Base-by-base conservation (phyloP, 2,113 vertebrate genomes). In the Apteryx mantelli region DNA sequence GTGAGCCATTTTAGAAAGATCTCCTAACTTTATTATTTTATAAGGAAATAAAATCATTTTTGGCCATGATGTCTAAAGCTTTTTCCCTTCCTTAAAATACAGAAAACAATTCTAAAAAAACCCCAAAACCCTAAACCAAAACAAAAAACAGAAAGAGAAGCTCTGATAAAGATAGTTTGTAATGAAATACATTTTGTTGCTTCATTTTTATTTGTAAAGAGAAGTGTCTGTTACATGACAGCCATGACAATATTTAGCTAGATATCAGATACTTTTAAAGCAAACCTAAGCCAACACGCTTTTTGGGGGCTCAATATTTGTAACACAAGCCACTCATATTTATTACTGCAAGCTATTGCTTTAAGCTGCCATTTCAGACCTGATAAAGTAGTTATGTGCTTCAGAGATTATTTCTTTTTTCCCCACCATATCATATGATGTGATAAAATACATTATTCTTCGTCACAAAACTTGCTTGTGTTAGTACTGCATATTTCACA, bases 21-120 rank as follows among this genome's bases (percentile, higher is more conserved):
- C 91, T 94, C 15, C 24, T 10, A 64, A 75, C 9, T 93, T 91
- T 84, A 89, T 87, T 34, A 83, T 95, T 97, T 96, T 74, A 61
- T 90, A 82, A 94, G 38, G 32, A 93, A 71, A 76, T 85, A 84
- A 92, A 68, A 66, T 46, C 18, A 53, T 89, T 80, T 91, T 89
- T 36, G 65, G 42, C 42, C 46, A 53, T 30, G 13, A 84, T 79
- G 26, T 52, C 55, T 79, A 83, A 89, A 86, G 65, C 9, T 88
- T 92, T 93, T 25, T 38, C 36, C 13, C 20, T 60, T 82, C 25
- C 55, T 89, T 86, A 70, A 90, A 80, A 66, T 56, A 77, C 52
- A 26, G 32, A 88, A 66, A 86, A 86, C 13, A 0, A 46, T 53
- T 93, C 25, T 87, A 93, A 91, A 64, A 18, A 61, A 88, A 88